phyloP scores from a whole-genome alignment of 2,797 vertebrate genomes.

The Neomorphus geoffroyi region DNA sequence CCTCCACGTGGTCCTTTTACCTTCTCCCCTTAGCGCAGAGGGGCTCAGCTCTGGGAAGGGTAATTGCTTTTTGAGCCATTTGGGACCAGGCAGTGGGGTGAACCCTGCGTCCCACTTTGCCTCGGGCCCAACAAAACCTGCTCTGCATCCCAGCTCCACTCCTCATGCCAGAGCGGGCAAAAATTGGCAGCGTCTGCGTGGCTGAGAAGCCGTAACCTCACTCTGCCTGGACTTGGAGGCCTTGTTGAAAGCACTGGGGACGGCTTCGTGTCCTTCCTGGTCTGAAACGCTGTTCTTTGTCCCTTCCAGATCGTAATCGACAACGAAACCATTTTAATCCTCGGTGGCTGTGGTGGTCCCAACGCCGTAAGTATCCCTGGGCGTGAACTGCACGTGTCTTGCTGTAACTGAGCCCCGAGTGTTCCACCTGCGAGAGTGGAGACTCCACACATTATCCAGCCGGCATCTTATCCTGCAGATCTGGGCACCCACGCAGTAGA shows the following conservation, averaged over 20 bases:
- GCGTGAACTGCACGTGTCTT: fast-evolving
- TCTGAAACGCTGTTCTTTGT: neutral
- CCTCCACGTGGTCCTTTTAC: neutral
- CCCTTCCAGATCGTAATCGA: slow-evolving; percentile 90
- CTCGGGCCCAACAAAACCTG: neutral
- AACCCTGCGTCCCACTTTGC: neutral
- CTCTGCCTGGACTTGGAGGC: neutral
- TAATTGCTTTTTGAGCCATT: neutral
- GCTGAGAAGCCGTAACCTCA: neutral
- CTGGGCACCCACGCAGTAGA: neutral
- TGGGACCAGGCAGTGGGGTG: neutral
- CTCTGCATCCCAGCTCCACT: neutral
- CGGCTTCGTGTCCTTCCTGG: fast-evolving
- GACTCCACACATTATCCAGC: fast-evolving
- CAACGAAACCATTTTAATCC: slow-evolving; percentile 89
- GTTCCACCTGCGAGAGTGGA: neutral
- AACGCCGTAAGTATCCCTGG: slow-evolving; percentile 89
- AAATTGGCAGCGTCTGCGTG: fast-evolving
- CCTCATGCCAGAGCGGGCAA: fast-evolving
- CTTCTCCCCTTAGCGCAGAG: neutral
- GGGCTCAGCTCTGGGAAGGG: neutral
- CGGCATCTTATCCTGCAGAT: neutral
- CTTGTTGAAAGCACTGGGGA: fast-evolving
- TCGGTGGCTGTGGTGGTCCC: slow-evolving; percentile 96
- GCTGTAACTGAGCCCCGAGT: neutral